These are phyloP conservation scores for Coptodon bakossiorum DNA, from an alignment of 2,113 vertebrate genomes.

Conservation along the genomic window DNA sequence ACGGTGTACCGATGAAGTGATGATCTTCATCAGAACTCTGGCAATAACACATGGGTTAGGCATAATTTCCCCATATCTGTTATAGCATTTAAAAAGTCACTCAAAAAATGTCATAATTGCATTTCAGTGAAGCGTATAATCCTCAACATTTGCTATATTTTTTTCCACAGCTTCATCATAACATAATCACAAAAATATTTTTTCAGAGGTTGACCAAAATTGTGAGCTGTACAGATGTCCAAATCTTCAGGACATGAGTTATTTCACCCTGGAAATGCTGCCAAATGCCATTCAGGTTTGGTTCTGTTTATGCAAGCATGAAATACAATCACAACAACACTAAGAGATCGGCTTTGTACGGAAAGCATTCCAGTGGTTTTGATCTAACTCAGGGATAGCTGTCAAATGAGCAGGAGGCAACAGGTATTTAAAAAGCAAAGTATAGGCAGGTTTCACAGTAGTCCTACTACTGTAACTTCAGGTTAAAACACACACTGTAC, in stretches of 20 bases:
- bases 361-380: neutral
- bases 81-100: neutral
- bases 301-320: neutral
- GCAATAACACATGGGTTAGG: neutral
- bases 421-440: neutral
- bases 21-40: neutral
- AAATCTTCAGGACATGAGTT: neutral
- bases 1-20: neutral
- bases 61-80: neutral
- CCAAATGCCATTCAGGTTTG: neutral
- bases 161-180: neutral
- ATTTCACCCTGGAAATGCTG: neutral
- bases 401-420: constrained; percentile 12
- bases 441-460: neutral
- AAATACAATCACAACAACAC: neutral
- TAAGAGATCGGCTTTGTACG: neutral
- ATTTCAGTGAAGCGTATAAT: neutral
- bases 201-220: neutral
- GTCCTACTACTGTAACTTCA: neutral
- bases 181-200: neutral
- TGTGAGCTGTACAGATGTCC: neutral
- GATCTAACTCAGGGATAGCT: neutral
- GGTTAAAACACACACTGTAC: neutral
- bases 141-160: neutral
- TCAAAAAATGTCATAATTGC: neutral